Evolutionary conservation across 2,888 invertebrate species (phyloP), one percentile per base, ranked within the genome.

Genomic region (Plagodis dolabraria): DNA sequence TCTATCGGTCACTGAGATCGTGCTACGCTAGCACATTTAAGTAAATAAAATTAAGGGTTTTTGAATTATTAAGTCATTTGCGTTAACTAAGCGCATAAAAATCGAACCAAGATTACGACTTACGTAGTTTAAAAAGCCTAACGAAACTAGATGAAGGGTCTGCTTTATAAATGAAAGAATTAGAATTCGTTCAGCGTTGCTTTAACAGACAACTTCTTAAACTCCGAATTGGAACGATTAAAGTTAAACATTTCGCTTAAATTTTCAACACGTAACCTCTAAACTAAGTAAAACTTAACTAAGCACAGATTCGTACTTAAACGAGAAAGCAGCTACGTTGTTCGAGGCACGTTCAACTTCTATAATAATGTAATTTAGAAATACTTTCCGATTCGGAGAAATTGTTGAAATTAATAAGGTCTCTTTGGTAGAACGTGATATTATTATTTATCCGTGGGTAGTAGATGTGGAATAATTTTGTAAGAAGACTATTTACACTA

Each of bases 261-360:
- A 58, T 60, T 65, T 65, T 47, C 56, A 60, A 63, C 68, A 57
- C 64, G 61, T 63, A 59, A 67, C 63, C 68, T 69, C 64, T 65
- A 64, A 69, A 69, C 65, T 68, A 60, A 64, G 65, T 64, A 55
- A 57, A 68, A 68, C 68, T 69, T 69, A 69, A 69, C 67, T 67
- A 67, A 64, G 63, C 59, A 62, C 61, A 69, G 68, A 69, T 69
- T 69, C 64, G 65, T 55, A 60, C 57, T 54, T 44, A 40, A 47
- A 48, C 49, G 60, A 60, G 60, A 64, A 55, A 64, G 53, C 64
- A 55, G 45, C 40, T 33, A 52, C 8, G 35, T 6, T 22, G 55
- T 49, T 60, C 60, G 0, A 42, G 57, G 47, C 67, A 69, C 68
- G 68, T 57, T 0, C 64, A 38, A 43, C 9, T 8, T 35, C 46